Evolutionary conservation across 2,113 vertebrate genomes (phyloP).

Genomic region (Muntiacus reevesi): DNA sequence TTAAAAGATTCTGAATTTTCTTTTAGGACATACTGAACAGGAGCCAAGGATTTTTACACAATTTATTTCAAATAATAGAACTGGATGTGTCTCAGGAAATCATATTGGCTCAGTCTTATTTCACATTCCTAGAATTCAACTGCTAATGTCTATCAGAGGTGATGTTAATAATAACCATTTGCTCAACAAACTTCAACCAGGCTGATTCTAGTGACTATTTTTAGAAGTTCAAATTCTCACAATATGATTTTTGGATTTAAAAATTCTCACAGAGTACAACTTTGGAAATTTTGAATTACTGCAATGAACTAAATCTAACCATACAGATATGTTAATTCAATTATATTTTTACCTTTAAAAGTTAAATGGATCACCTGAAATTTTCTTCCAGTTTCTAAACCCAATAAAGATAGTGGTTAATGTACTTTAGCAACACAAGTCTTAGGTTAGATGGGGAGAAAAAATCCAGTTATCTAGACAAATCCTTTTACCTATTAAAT

Average conservation of each 20-base stretch:
- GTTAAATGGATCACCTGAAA: neutral
- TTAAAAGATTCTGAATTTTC: neutral
- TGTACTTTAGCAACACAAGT: neutral
- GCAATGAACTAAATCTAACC: neutral
- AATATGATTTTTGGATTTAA: neutral
- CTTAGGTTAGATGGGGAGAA: neutral
- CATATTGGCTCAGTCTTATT: neutral
- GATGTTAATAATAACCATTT: constrained; percentile 26
- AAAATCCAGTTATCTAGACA: neutral
- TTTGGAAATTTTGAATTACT: neutral
- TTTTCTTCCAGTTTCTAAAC: constrained; percentile 24
- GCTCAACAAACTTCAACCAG: neutral
- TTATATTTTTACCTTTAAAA: constrained; percentile 22
- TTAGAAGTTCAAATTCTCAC: constrained; percentile 10
- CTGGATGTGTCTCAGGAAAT: neutral
- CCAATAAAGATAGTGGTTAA: neutral
- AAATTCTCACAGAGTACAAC: neutral
- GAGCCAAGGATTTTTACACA: neutral
- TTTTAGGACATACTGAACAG: neutral
- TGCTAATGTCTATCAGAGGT: neutral
- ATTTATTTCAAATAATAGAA: neutral
- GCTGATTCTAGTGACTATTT: neutral
- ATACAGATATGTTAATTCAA: neutral
- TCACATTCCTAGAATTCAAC: constrained; percentile 37
- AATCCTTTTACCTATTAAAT: neutral